A percentile compares a stretch with the other conserved stretches of the same genome.
These are phyloP conservation scores for Sminthurinus aureus DNA, from an alignment of 2,888 invertebrate genomes.

Conservation along the genomic window DNA sequence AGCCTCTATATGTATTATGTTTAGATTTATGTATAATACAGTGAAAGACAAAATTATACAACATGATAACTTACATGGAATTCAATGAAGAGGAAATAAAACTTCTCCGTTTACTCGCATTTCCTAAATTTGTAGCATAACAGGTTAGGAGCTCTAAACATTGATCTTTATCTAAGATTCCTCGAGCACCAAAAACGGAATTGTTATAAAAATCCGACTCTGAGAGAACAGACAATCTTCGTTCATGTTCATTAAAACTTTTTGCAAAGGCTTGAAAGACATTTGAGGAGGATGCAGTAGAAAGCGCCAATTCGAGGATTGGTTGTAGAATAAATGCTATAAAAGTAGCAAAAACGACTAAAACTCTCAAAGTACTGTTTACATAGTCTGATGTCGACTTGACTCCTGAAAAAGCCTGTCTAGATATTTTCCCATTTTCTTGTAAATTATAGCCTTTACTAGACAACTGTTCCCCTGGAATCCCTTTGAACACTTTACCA, in stretches of 20 bases:
- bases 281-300: background rate
- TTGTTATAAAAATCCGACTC: background rate
- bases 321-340: slow-evolving; percentile 30
- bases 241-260: background rate
- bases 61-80: background rate
- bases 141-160: slow-evolving; percentile 34
- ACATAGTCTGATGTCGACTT: background rate
- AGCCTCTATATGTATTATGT: background rate
- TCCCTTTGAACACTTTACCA: background rate
- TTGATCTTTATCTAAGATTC: slow-evolving; percentile 23
- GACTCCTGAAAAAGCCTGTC: background rate
- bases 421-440: no score
- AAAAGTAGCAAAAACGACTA: slow-evolving; percentile 24
- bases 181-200: background rate
- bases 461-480: background rate
- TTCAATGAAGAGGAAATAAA: background rate
- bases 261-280: background rate
- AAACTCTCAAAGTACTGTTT: slow-evolving; percentile 9
- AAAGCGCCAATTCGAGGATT: background rate
- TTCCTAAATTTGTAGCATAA: background rate
- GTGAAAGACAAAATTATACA: background rate
- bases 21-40: background rate
- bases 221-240: background rate
- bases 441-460: no score
- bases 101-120: background rate